Conservation (phyloP, 2,888 invertebrate genomes). For the Malthinus flaveolus region DNA sequence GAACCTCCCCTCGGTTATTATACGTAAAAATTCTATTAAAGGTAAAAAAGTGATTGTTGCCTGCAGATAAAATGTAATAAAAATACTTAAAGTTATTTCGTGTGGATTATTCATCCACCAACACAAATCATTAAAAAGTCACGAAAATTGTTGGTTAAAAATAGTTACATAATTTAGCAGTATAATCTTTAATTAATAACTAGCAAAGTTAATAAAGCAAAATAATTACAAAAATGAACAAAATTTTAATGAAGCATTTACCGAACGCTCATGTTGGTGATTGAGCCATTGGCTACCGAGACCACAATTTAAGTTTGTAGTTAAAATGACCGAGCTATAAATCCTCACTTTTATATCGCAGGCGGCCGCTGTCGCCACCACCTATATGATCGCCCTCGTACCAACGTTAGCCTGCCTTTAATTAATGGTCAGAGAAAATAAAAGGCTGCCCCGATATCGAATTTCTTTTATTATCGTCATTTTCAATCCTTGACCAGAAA, state of each 20-base stretch:
- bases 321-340: slow-evolving; percentile 37
- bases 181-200: not conserved
- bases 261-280: slow-evolving; percentile 1
- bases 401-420: slow-evolving; percentile 43
- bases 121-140: slow-evolving; percentile 26
- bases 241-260: slow-evolving; percentile 22
- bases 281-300: slow-evolving; percentile 20
- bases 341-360: slow-evolving; percentile 47
- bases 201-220: not conserved
- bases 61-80: slow-evolving; percentile 2
- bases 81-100: slow-evolving; percentile 2
- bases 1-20: not conserved
- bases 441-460: slow-evolving; percentile 40
- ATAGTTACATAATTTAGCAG: slow-evolving; percentile 21
- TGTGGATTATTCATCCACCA: not conserved
- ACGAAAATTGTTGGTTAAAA: slow-evolving; percentile 32
- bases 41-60: slow-evolving; percentile 1
- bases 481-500: slow-evolving; percentile 15
- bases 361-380: slow-evolving; percentile 45
- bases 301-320: slow-evolving; percentile 27
- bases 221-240: slow-evolving; percentile 2
- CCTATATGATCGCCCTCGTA: slow-evolving; percentile 41
- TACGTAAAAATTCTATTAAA: slow-evolving; percentile 4
- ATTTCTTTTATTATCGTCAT: slow-evolving; percentile 28
- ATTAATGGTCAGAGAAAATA: slow-evolving; percentile 48